phyloP scores from a whole-genome alignment of 2,113 vertebrate genomes.

The Parus major region DNA sequence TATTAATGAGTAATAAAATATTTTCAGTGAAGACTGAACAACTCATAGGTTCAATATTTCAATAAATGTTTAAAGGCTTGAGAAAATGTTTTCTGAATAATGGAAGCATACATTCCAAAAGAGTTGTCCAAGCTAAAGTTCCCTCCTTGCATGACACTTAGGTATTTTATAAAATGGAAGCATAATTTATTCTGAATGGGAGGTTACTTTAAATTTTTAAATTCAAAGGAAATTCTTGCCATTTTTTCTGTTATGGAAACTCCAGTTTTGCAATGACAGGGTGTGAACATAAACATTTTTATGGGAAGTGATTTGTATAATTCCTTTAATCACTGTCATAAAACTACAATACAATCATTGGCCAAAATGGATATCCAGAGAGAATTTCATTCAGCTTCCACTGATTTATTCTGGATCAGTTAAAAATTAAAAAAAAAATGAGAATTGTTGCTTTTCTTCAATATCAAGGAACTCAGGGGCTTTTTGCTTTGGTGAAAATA shows the following conservation, averaged over 20 bases:
- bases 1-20: not conserved
- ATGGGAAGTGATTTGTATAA: not conserved
- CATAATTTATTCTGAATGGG: not conserved
- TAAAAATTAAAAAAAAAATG: not conserved
- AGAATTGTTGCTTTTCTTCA: not conserved
- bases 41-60: not conserved
- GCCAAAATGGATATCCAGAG: not conserved
- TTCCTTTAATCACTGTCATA: not conserved
- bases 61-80: not conserved
- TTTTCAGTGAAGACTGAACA: not conserved
- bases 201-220: not conserved
- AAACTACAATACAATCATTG: not conserved
- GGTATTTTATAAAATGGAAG: not conserved
- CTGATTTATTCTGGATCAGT: not conserved
- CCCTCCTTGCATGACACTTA: not conserved
- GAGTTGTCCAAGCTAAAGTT: not conserved
- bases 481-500: not conserved
- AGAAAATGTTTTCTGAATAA: not conserved
- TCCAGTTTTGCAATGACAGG: not conserved
- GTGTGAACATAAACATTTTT: not conserved
- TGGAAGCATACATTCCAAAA: not conserved
- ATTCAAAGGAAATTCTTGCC: not conserved
- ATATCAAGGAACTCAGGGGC: rapidly evolving
- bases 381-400: not conserved
- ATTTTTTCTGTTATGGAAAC: not conserved